Base-by-base conservation (phyloP, 2,113 vertebrate genomes). In the Corythornis vintsioides region DNA sequence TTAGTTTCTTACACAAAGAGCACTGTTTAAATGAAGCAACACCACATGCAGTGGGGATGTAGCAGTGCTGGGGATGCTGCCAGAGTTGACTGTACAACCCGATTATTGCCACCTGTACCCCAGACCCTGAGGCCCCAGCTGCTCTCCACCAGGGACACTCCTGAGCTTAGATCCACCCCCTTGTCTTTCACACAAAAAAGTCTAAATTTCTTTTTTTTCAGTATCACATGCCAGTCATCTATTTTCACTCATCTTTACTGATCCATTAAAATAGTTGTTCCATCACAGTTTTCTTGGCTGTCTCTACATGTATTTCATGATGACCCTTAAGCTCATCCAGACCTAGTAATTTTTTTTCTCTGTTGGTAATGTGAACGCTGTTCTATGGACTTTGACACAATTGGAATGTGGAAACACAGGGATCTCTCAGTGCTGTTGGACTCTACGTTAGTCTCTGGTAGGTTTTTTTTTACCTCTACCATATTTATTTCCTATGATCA, bases 391-490 rank as follows among this genome's bases (percentile, higher is more conserved):
- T 0, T 65, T 26, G 47, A 60, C 5, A 9, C 16, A 71, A 48
- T 0, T 57, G 28, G 28, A 16, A 38, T 50, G 19, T 53, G 26
- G 40, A 74, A 88, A 13, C 47, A 43, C 60, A 55, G 43, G 20
- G n/a, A 85, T 55, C 10, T 3, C 0, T 40, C 16, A 13, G 31
- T 40, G 22, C 29, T 80, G 9, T 18, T 38, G 19, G 33, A 47
- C 13, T 79, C 31, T 9, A 7, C 0, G 0, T 52, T 33, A 67
- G 20, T 29, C 13, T 80, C 29, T 60, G 31, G 20, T 35, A 13
- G 8, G 12, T 38, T 2, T 4, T 67, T 52, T 50, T 80, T 21
- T 61, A 57, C 72, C n/a, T 55, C 22, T 65, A 16, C 17, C 1
- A 0, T 28, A 15, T 73, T 53, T 84, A 35, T 87, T 76, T 79